These are phyloP conservation scores for Heliangelus exortis DNA, from an alignment of 2,797 vertebrate genomes.

Conservation along the genomic window DNA sequence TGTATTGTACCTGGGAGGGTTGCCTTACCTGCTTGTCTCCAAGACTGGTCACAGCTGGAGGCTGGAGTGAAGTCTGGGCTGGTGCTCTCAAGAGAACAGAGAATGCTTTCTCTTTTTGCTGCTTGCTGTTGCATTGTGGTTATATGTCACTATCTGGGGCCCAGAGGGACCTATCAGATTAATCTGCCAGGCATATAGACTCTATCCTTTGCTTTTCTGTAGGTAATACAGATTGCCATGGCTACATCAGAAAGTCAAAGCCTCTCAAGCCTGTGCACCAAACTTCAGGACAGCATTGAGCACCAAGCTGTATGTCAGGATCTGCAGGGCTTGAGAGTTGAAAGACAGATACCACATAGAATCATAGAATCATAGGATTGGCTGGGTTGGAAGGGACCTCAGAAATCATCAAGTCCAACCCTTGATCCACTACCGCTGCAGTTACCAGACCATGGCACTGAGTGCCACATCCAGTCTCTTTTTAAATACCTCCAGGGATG, in stretches of 20 bases:
- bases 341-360: not conserved
- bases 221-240: not conserved
- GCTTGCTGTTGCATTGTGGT: not conserved
- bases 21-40: not conserved
- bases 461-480: no score
- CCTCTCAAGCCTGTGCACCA: not conserved
- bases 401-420: no score
- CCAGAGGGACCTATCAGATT: not conserved
- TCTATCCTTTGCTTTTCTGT: not conserved
- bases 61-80: not conserved
- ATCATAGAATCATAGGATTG: no score
- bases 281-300: not conserved
- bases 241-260: not conserved
- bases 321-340: not conserved
- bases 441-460: no score
- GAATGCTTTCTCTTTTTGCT: not conserved
- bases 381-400: no score
- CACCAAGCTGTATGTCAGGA: not conserved
- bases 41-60: not conserved
- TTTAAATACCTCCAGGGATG: no score
- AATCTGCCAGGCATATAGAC: not conserved
- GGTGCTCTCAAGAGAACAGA: not conserved
- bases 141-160: not conserved
- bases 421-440: no score
- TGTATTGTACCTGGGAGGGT: not conserved